phyloP scores from a whole-genome alignment of 2,888 invertebrate genomes.

The Dioctria rufipes region DNA sequence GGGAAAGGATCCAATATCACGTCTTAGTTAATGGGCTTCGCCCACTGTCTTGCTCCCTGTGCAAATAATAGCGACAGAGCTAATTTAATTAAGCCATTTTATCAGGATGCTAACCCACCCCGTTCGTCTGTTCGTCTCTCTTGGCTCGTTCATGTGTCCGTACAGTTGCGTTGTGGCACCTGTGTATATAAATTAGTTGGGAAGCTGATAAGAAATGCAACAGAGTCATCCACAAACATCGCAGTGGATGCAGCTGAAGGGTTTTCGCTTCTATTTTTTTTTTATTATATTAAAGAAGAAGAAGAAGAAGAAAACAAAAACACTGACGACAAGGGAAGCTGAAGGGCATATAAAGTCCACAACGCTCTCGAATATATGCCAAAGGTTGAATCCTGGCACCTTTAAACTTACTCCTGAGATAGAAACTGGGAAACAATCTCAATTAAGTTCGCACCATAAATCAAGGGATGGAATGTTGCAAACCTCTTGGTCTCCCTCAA shows the following conservation, averaged over 20 bases:
- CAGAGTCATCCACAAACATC: slow-evolving; percentile 19
- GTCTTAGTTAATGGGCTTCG: not conserved
- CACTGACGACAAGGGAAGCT: not conserved
- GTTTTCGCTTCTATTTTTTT: not conserved
- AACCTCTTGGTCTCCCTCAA: not conserved
- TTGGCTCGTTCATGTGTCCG: slow-evolving; percentile 8
- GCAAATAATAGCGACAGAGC: slow-evolving; percentile 34
- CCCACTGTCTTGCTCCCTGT: slow-evolving; percentile 8
- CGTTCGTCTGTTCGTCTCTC: not conserved
- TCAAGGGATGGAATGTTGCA: slow-evolving; percentile 16
- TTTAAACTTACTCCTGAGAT: slow-evolving; percentile 3
- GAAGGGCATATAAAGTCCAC: not conserved
- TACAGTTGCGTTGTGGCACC: slow-evolving; percentile 17
- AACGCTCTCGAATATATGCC: slow-evolving; percentile 10
- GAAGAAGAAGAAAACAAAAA: slow-evolving; percentile 32
- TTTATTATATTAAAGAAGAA: too few relatives aligned
- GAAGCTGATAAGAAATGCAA: slow-evolving; percentile 10
- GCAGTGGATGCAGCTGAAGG: slow-evolving; percentile 17
- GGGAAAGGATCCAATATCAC: slow-evolving; percentile 11
- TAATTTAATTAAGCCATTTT: slow-evolving; percentile 43
- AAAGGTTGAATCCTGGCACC: not conserved
- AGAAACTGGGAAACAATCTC: slow-evolving; percentile 16
- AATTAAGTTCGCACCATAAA: slow-evolving; percentile 37
- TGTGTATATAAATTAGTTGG: slow-evolving; percentile 33
- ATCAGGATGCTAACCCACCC: slow-evolving; percentile 14